Base-by-base conservation (phyloP, 2,797 vertebrate species). In the Lagodon rhomboides region DNA sequence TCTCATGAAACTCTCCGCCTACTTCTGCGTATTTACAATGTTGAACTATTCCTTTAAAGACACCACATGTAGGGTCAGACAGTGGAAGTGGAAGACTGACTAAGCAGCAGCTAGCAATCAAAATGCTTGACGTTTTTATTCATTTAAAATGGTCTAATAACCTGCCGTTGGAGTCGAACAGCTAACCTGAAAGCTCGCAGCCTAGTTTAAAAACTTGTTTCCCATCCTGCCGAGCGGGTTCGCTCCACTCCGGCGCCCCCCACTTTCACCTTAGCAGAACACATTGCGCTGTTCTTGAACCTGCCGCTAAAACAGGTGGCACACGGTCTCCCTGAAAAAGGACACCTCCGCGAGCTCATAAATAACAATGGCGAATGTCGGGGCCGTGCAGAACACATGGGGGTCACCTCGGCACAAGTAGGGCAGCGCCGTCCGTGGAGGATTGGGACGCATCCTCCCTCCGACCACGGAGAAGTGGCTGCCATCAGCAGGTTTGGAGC, bases 381-480 rank as follows among this genome's bases (percentile, higher is more conserved):
- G 87, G 86, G 89, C 82, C 17, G 65, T 83, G 91, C 88, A 86
- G 87, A 90, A 93, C 90, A 94, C 90, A 89, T 79, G 86, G 85
- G 91, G 93, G 93, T 95, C 94, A 95, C 91, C 93, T 92, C 87
- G n/a, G 62, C 85, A 82, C 90, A 92, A 93, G 82, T 93, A 92
- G 93, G 91, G 87, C 92, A 91, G 68, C 3, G 50, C 68, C 54
- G 84, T 90, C 94, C 91, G 0, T 72, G 54, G 92, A 92, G 93
- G 92, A 91, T 93, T 93, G 87, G 74, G 69, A 75, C 25, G 67
- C 90, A 89, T 88, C 89, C 85, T 83, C 74, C 75, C 87, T 61
- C 73, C 17, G 71, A 81, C 76, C 68, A 66, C 68, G 66, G 56
- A 82, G 73, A 91, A 94, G 86, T 86, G 70, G 85, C 88, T 89